Evolutionary conservation across 2,888 invertebrate genomes (phyloP), one percentile per base, ranked within the genome.

Genomic region (Lasioglossum vierecki): DNA sequence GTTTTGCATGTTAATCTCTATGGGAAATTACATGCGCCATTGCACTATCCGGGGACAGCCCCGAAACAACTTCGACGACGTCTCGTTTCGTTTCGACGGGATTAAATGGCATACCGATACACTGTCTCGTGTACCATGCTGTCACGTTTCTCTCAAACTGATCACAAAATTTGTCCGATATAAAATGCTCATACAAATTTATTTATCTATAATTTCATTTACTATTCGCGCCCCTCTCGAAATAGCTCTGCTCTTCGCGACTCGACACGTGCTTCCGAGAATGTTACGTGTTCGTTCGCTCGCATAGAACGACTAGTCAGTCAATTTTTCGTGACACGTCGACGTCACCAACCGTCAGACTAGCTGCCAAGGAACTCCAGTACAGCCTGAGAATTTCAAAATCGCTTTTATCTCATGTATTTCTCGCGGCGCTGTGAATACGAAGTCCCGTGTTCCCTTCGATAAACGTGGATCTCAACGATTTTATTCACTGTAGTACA

Each of bases 1-100:
- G 85, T 86, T 92, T 91, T 88, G 92, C 91, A 91, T 91, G 91
- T 87, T 92, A 92, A 92, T 92, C 91, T 91, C 83, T 84, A 84
- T 88, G 88, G 91, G 88, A 91, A 89, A 89, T 91, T 91, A 88
- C 87, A 89, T 79, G 86, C 84, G 66, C 86, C 87, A 87, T 85
- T 83, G 89, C 87, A 68, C 80, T 78, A 80, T 76, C 81, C 83
- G 86, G 79, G 79, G 79, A 60, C 73, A 63, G 53, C 39, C 73
- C 81, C 76, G 76, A 85, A 89, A 82, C 83, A 86, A 83, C 80
- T 82, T 79, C 80, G 72, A 81, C 84, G 80, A 82, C 74, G 84
- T 88, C 71, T 79, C 39, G 63, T 87, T 83, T 78, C 80, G 76
- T 85, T 85, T 79, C 76, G 30, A 46, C 13, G 70, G 39, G 71